These are phyloP conservation scores for Misgurnus mizolepis DNA, from an alignment of 2,113 vertebrate species.

Conservation along the genomic window DNA sequence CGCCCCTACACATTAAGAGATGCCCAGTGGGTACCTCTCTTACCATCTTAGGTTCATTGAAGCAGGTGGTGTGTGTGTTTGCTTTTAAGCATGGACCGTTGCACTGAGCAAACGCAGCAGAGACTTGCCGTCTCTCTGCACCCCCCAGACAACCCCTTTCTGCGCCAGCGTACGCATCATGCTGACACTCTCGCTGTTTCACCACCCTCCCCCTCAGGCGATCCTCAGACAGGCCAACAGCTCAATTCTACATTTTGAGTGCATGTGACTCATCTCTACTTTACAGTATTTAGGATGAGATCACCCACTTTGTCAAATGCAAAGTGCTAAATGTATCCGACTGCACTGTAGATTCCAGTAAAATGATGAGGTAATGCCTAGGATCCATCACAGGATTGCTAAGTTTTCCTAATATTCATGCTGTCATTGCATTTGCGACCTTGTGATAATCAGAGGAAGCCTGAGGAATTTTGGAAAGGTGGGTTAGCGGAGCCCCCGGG, in stretches of 20 bases:
- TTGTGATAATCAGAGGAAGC: slow-evolving; percentile 39
- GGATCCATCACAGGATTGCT: slow-evolving; percentile 30
- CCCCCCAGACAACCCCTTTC: background rate
- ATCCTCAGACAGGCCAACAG: slow-evolving; percentile 49
- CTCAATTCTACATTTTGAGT: slow-evolving; percentile 47
- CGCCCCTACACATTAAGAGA: slow-evolving; percentile 2
- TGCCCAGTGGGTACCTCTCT: slow-evolving; percentile 31
- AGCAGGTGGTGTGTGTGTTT: slow-evolving; percentile 38
- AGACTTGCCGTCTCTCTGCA: slow-evolving; percentile 25
- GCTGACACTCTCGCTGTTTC: slow-evolving; percentile 14
- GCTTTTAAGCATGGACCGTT: slow-evolving; percentile 64
- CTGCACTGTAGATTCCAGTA: slow-evolving; percentile 42
- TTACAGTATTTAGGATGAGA: slow-evolving; percentile 64
- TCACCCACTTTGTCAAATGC: slow-evolving; percentile 58
- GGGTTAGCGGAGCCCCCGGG: slow-evolving; percentile 10
- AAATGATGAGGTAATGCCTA: slow-evolving; percentile 47
- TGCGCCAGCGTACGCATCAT: slow-evolving; percentile 25
- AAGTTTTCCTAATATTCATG: slow-evolving; percentile 42
- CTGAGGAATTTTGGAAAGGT: slow-evolving; percentile 29
- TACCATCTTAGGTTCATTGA: slow-evolving; percentile 44
- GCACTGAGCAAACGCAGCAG: slow-evolving; percentile 46
- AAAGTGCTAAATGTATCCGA: slow-evolving; percentile 56
- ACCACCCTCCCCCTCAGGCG: slow-evolving; percentile 25
- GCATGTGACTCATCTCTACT: slow-evolving; percentile 67
- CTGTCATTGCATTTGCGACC: slow-evolving; percentile 43